A percentile compares a stretch with the other conserved stretches of the same genome.
Evolutionary conservation across 2,113 vertebrate genomes (phyloP).

Genomic region (Syngnathus scovelli): DNA sequence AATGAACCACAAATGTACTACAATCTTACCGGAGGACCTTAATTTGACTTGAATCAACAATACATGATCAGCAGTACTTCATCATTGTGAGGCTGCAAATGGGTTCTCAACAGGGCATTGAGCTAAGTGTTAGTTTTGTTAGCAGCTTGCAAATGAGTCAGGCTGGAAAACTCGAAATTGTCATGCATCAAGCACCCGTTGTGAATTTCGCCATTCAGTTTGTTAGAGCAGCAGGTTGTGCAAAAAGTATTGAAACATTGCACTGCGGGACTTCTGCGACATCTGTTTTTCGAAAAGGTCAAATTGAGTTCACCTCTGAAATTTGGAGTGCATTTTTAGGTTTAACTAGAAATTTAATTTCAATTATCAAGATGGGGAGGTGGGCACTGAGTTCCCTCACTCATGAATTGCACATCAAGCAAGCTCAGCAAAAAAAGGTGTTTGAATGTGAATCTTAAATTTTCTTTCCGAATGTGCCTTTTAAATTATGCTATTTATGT

Average conservation of each 20-base stretch:
- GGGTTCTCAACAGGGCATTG: too few relatives aligned
- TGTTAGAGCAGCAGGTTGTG: not conserved
- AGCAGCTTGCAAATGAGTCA: not conserved
- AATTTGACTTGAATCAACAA: not conserved
- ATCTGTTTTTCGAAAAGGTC: not conserved
- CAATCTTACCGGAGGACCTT: too few relatives aligned
- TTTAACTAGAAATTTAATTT: not conserved
- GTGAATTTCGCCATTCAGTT: not conserved
- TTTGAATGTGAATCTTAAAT: constrained; percentile 50
- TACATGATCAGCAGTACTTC: not conserved
- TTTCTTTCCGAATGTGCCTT: constrained; percentile 58
- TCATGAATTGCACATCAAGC: constrained; percentile 32
- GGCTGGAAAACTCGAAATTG: not conserved
- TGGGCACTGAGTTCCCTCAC: constrained; percentile 32
- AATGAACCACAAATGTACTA: not conserved
- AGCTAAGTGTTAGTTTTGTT: not conserved
- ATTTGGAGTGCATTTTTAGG: not conserved
- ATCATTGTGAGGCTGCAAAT: not conserved
- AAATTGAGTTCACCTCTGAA: not conserved
- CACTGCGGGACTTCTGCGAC: not conserved
- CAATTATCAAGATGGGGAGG: not conserved
- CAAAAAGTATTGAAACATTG: not conserved
- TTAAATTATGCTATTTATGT: constrained; percentile 69
- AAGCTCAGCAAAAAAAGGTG: constrained; percentile 31
- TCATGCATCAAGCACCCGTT: not conserved